Percentiles rank a stretch among this genome's conserved stretches.
Evolutionary conservation across 2,888 invertebrate species (phyloP).

Genomic region (Autographa pulchrina): DNA sequence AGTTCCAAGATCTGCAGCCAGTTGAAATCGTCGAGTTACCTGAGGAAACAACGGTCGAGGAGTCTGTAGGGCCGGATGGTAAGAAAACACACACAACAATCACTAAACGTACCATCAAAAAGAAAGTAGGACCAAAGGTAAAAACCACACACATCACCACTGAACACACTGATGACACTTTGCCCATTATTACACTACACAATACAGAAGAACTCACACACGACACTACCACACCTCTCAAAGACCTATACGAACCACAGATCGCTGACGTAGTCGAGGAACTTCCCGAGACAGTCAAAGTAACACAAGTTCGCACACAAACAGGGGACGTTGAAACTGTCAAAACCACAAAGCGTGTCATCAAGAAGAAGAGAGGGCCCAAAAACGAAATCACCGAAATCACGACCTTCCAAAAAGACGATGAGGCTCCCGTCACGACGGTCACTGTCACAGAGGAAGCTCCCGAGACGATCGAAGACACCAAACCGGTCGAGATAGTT

Average conservation of each 20-base stretch:
- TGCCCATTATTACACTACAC: not conserved
- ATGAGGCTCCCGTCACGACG: not conserved
- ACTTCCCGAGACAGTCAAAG: not conserved
- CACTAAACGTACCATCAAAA: conserved; percentile 38
- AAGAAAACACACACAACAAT: conserved; percentile 49
- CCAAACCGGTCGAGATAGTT: not conserved
- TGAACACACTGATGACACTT: not conserved
- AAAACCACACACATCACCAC: not conserved
- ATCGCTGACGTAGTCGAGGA: not conserved
- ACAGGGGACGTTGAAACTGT: not conserved
- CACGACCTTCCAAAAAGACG: not conserved
- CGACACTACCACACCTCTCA: not conserved
- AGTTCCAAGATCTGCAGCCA: not conserved
- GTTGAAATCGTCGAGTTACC: not conserved
- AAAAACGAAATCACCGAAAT: not conserved
- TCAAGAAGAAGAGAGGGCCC: not conserved
- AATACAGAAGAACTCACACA: not conserved
- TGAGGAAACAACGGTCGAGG: conserved; percentile 41
- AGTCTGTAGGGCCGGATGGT: conserved; percentile 27
- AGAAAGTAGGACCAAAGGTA: not conserved
- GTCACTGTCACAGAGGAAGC: not conserved
- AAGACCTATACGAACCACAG: not conserved
- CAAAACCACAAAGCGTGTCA: not conserved
- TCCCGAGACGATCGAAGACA: not conserved
- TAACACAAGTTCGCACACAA: not conserved